These are phyloP conservation scores for Trisateles emortualis DNA, from an alignment of 2,888 invertebrate species.

Conservation along the genomic window DNA sequence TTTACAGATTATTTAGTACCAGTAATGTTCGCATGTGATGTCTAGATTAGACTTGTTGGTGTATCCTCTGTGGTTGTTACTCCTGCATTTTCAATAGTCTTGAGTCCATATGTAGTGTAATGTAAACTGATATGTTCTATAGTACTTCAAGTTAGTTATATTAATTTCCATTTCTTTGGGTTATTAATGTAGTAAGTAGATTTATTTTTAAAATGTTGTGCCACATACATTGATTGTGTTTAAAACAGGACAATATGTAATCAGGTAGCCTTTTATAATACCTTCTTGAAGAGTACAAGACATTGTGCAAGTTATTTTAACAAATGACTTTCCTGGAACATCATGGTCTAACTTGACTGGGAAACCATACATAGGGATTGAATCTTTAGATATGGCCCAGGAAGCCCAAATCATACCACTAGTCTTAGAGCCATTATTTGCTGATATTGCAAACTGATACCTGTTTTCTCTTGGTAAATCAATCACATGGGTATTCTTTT, in stretches of 20 bases:
- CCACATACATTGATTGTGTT: slow-evolving; percentile 86
- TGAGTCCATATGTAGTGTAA: slow-evolving; percentile 83
- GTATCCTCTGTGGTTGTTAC: slow-evolving; percentile 91
- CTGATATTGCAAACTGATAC: slow-evolving; percentile 94
- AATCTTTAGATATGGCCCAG: slow-evolving; percentile 87
- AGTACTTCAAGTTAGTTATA: slow-evolving; percentile 90
- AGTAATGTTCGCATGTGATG: too few relatives aligned
- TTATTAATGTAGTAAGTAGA: slow-evolving; percentile 70
- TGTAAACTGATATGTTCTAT: slow-evolving; percentile 90
- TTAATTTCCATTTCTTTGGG: slow-evolving; percentile 83
- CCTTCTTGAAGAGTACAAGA: slow-evolving; percentile 92
- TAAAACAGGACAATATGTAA: slow-evolving; percentile 90
- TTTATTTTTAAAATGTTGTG: slow-evolving; percentile 67
- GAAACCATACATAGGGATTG: slow-evolving; percentile 85
- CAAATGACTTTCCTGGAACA: slow-evolving; percentile 71
- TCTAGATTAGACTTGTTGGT: slow-evolving; percentile 84
- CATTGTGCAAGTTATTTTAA: slow-evolving; percentile 90
- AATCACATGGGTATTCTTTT: slow-evolving; percentile 84
- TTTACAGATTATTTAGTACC: too few relatives aligned
- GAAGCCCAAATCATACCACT: slow-evolving; percentile 95
- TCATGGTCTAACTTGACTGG: slow-evolving; percentile 72
- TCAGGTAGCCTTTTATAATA: slow-evolving; percentile 90
- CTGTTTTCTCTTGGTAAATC: slow-evolving; percentile 87
- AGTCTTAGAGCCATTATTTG: slow-evolving; percentile 89
- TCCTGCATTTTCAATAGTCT: slow-evolving; percentile 76